Base-by-base conservation (phyloP, 2,797 vertebrate species). In the Enteromius argenteus region DNA sequence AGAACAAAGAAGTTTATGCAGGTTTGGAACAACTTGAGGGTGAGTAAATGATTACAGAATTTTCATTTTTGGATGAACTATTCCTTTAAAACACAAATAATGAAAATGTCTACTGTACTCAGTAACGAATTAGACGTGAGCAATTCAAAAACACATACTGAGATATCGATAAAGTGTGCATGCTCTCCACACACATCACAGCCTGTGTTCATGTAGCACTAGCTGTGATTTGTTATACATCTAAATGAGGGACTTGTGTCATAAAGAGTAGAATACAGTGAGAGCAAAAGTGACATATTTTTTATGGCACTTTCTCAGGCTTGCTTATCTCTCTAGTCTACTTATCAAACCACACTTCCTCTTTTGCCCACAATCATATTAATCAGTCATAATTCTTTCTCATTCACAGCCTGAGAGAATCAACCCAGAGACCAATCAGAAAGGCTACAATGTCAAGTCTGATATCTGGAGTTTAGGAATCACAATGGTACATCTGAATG, bases 391-490 rank as follows among this genome's bases (percentile, higher is more conserved):
- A 14, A 14, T 30, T 39, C 13, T 27, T 19, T 56, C 10, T 91
- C 27, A 92, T 88, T 90, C 73, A 3, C 94, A 99, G 98, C 98
- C 98, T 2, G 98, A 99, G 95, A 96, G 98, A 91, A 99, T 99
- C 92, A 99, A 99, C 92, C 98, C 98, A 0, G 98, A 99, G 92
- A 96, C 97, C 46, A 99, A 98, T 92, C 97, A 99, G 95, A 99
- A 98, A 88, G 98, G 98, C 9, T 99, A 99, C 95, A 99, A 96
- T 3, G 97, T 99, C 89, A 99, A 98, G 89, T 99, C 98, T 0
- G 98, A 99, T 93, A 99, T 99, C 92, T 99, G 98, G 98, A 99
- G 97, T 93, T 94, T 99, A 92, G 98, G 98, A 69, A 99, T 99
- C 92, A 99, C 97, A 0, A 97, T 99, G 97, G 97, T 98, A 95